These are phyloP conservation scores for Salvator merianae DNA, from an alignment of 2,113 vertebrate genomes.

Conservation along the genomic window DNA sequence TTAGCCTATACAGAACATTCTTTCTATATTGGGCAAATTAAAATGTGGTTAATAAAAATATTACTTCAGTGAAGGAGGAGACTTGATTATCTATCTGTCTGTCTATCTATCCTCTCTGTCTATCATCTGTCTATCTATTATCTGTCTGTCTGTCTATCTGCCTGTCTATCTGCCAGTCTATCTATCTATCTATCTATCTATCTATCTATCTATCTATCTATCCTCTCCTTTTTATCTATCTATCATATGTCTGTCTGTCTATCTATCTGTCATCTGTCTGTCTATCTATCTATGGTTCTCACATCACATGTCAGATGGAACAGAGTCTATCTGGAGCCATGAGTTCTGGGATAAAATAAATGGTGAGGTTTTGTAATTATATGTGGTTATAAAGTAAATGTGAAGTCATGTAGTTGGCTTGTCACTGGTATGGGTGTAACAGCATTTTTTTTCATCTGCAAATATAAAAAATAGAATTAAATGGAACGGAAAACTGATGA, in stretches of 20 bases:
- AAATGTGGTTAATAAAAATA: slow-evolving; percentile 63
- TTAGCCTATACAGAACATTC: slow-evolving; percentile 35
- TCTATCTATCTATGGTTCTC: slow-evolving; percentile 49
- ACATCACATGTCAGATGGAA: slow-evolving; percentile 65
- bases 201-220: slow-evolving; percentile 46
- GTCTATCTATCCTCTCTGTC: slow-evolving; percentile 9
- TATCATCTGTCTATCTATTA: slow-evolving; percentile 35
- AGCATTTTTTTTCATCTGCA: slow-evolving; percentile 73
- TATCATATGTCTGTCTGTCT: too few relatives aligned
- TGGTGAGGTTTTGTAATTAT: slow-evolving; percentile 71
- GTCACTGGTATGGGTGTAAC: slow-evolving; percentile 74
- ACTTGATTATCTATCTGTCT: slow-evolving; percentile 25
- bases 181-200: slow-evolving; percentile 36
- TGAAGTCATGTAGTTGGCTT: slow-evolving; percentile 79
- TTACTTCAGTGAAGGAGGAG: slow-evolving; percentile 52
- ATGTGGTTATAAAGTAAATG: slow-evolving; percentile 64
- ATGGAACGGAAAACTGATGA: slow-evolving; percentile 70
- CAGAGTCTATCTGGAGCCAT: slow-evolving; percentile 60
- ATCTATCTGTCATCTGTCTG: too few relatives aligned
- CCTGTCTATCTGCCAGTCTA: too few relatives aligned
- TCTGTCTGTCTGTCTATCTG: slow-evolving; percentile 17
- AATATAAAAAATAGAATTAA: slow-evolving; percentile 68
- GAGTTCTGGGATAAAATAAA: slow-evolving; percentile 73
- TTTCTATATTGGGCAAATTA: slow-evolving; percentile 49
- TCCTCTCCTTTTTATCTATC: too few relatives aligned